Conservation (phyloP, 2,113 vertebrate genomes). For the Eurystomus gularis region DNA sequence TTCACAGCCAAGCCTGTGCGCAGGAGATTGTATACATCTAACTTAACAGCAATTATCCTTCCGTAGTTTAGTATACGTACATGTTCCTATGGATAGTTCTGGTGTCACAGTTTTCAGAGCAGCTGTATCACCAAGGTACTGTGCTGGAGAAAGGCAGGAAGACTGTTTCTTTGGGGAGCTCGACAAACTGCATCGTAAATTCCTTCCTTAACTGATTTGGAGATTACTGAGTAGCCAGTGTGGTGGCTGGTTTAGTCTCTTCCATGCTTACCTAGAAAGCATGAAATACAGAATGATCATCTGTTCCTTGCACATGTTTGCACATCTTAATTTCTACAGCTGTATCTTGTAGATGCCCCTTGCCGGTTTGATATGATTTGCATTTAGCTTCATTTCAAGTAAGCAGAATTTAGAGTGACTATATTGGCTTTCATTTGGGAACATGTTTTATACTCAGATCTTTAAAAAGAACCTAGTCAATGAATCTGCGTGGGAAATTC, state of each 20-base stretch:
- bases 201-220: slow-evolving; percentile 33
- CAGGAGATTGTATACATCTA: background rate
- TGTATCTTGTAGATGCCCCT: background rate
- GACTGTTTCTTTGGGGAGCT: background rate
- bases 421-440: background rate
- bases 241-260: background rate
- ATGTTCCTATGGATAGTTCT: accelerated
- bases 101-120: background rate
- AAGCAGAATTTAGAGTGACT: background rate
- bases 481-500: background rate
- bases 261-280: background rate
- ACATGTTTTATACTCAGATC: background rate
- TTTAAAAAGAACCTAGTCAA: background rate
- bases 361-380: accelerated
- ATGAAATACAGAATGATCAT: background rate
- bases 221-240: background rate
- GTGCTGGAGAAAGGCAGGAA: background rate
- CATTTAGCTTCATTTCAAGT: background rate
- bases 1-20: background rate
- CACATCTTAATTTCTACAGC: background rate
- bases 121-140: background rate
- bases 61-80: accelerated
- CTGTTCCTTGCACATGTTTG: background rate
- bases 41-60: background rate
- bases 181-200: slow-evolving; percentile 36